Evolutionary conservation across 2,113 vertebrate species (phyloP).

Genomic region (Capra hircus): DNA sequence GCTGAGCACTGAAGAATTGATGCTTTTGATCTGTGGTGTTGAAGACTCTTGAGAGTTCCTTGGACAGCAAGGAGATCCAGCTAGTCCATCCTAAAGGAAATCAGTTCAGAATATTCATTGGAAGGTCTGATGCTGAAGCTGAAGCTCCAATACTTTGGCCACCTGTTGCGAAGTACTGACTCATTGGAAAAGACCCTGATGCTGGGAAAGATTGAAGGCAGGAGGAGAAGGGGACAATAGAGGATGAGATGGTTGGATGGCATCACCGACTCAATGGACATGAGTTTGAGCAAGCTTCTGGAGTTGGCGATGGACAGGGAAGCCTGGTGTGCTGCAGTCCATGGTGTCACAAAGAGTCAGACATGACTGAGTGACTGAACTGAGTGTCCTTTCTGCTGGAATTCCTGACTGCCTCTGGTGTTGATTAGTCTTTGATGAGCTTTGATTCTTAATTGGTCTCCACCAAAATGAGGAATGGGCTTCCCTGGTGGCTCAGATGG

Average conservation of each 20-base stretch:
- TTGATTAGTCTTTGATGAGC: background rate
- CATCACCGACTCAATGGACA: background rate
- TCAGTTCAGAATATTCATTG: background rate
- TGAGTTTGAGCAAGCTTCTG: background rate
- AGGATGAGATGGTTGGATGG: background rate
- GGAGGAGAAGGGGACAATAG: background rate
- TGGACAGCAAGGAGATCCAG: background rate
- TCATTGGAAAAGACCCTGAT: background rate
- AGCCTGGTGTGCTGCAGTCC: background rate
- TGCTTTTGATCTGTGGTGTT: background rate
- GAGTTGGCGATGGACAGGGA: background rate
- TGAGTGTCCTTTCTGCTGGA: background rate
- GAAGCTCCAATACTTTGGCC: background rate
- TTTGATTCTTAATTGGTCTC: constrained; percentile 10
- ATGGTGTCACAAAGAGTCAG: background rate
- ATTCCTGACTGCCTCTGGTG: background rate
- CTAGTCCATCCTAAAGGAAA: background rate
- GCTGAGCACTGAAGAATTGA: background rate
- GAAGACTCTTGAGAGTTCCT: background rate
- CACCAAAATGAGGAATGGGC: background rate
- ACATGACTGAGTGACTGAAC: background rate
- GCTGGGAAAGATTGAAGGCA: background rate
- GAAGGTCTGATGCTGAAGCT: background rate
- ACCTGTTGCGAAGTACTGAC: background rate
- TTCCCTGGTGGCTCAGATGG: background rate